A percentile compares a stretch with the other conserved stretches of the same genome.
Conservation (phyloP, 2,113 vertebrate species). For the Gnathonemus longibarbis region DNA sequence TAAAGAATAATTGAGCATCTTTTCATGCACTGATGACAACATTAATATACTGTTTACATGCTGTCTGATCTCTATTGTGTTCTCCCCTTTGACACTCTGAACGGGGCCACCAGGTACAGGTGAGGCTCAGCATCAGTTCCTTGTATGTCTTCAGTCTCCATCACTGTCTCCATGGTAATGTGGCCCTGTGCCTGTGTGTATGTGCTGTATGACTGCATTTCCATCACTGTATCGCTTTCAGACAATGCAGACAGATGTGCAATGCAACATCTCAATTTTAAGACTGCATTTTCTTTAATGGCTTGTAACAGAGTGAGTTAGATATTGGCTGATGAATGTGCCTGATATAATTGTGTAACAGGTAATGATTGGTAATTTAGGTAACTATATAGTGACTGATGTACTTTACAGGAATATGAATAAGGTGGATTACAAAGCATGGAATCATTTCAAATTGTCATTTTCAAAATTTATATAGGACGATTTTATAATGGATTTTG, state of each 20-base stretch:
- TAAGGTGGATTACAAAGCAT: background rate
- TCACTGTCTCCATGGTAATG: background rate
- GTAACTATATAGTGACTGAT: background rate
- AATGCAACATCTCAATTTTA: background rate
- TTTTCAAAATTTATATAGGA: background rate
- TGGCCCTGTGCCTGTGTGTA: slow-evolving; percentile 17
- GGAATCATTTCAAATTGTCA: background rate
- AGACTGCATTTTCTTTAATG: background rate
- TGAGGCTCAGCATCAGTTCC: slow-evolving; percentile 45
- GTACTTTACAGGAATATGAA: background rate
- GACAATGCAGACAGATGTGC: background rate
- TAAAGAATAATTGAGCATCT: background rate
- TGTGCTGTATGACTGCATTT: slow-evolving; percentile 36
- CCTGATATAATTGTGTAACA: background rate
- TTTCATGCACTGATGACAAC: background rate
- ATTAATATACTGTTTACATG: background rate
- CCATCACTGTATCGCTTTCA: background rate
- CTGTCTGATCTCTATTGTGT: slow-evolving; percentile 28
- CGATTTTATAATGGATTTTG: background rate
- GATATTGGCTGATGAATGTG: background rate
- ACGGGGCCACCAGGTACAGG: slow-evolving; percentile 55
- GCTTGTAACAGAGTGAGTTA: background rate
- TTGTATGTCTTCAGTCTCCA: background rate
- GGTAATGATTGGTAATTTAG: background rate
- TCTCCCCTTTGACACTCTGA: slow-evolving; percentile 37